Evolutionary conservation across 2,888 invertebrate genomes (phyloP).

Genomic region (Euzetes globulus): DNA sequence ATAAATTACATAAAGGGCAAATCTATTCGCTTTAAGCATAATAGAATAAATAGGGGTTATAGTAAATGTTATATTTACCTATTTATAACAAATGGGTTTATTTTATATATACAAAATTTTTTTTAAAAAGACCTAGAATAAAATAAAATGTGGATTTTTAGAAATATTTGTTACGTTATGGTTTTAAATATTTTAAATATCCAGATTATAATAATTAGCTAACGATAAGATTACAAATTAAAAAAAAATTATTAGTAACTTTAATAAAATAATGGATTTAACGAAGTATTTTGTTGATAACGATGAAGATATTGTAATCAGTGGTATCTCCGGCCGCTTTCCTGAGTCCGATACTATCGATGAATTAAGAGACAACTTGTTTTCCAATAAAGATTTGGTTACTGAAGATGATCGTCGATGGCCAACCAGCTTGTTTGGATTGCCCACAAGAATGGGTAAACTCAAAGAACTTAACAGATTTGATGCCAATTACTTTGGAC

Average conservation of each 20-base stretch:
- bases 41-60: too few species aligned
- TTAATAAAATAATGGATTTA: background rate
- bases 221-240: too few species aligned
- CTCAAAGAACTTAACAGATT: conserved; percentile 68
- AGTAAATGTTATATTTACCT: too few species aligned
- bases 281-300: background rate
- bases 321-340: conserved; percentile 73
- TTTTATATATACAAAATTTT: too few species aligned
- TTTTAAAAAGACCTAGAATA: too few species aligned
- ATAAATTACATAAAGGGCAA: too few species aligned
- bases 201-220: too few species aligned
- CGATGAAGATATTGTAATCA: conserved; percentile 54
- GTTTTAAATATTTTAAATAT: too few species aligned
- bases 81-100: too few species aligned
- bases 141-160: too few species aligned
- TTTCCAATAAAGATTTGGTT: conserved; percentile 76
- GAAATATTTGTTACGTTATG: too few species aligned
- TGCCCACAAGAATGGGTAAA: conserved; percentile 60
- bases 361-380: conserved; percentile 82
- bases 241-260: background rate
- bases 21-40: too few species aligned
- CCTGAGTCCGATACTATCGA: conserved; percentile 83
- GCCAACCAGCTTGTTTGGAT: conserved; percentile 60
- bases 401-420: conserved; percentile 55
- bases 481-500: conserved; percentile 80